phyloP scores from a whole-genome alignment of 2,113 vertebrate species.

The Synodontis membranacea region DNA sequence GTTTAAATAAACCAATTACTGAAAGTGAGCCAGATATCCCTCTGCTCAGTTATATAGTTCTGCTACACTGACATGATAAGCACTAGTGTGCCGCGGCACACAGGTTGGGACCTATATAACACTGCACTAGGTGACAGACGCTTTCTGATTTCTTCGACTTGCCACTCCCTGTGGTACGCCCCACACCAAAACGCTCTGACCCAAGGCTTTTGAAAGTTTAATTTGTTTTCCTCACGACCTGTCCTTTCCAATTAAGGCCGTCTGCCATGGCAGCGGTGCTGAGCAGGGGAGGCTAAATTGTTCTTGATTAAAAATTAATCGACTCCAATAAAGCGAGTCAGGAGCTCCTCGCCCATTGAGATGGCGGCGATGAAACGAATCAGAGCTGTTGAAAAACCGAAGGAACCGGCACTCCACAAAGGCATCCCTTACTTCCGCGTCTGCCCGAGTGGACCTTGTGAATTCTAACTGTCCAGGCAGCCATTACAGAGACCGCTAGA shows the following conservation, averaged over 20 bases:
- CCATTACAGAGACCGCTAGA: not conserved
- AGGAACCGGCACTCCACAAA: not conserved
- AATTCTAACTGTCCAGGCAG: not conserved
- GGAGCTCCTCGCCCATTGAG: constrained; percentile 27
- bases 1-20: not conserved
- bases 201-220: constrained; percentile 69
- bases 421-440: not conserved
- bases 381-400: not conserved
- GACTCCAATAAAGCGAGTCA: constrained; percentile 66
- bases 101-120: too few species aligned
- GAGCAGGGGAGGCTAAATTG: constrained; percentile 55
- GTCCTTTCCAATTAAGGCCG: constrained; percentile 68
- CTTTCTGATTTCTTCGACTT: not conserved
- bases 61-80: not conserved
- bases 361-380: constrained; percentile 18
- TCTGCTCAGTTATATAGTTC: not conserved
- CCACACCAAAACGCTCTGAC: constrained; percentile 33
- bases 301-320: constrained; percentile 75
- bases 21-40: not conserved
- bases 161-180: not conserved
- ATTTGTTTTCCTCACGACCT: constrained; percentile 70
- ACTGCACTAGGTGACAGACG: not conserved
- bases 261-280: constrained; percentile 51
- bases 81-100: too few species aligned
- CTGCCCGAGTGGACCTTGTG: not conserved